Evolutionary conservation across 2,888 invertebrate genomes (phyloP), one percentile per base, ranked within the genome.

Genomic region (Ectemnius continuus): DNA sequence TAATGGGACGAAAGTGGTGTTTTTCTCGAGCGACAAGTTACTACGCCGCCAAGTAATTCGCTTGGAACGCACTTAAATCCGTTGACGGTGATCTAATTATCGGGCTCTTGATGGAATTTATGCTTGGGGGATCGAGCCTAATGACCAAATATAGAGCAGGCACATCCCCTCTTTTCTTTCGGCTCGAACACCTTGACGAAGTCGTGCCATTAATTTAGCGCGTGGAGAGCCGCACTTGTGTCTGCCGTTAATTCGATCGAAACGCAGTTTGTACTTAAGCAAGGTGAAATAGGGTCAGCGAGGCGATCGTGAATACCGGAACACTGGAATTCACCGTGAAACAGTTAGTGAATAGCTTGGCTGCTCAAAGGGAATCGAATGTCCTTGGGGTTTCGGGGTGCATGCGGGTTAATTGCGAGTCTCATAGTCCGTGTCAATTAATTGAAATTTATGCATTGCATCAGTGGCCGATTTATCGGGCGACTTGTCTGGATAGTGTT

Each of bases 391-490:
- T 36, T 36, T 36, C 36, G 36, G 36, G 36, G 36, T 36, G 36
- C 36, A 36, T 0, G 48, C 47, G 52, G 16, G 4, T 3, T 46
- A 18, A 20, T 63, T 16, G n/a, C 46, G 46, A 0, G 16, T 20
- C 18, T 28, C 45, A 16, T 48, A 18, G 1, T 11, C 20, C 61
- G 36, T 28, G 73, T 61, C 73, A 14, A 61, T 73, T 69, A 64
- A 57, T 8, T 36, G 36, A 14, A 64, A 57, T 69, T 64, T 71
- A 62, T 71, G 59, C 16, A 67, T 67, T 71, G 46, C 23, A 36
- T 45, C 28, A 14, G 16, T 26, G 64, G 20, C 20, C 63, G 28
- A 23, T 28, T 36, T 59, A 13, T 11, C 45, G 3, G 4, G 1
- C 11, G 59, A 52, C 60, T 26, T 46, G 47, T 67, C 36, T 11